Conservation (phyloP, 2,797 vertebrate genomes). For the Sparidentex hasta region DNA sequence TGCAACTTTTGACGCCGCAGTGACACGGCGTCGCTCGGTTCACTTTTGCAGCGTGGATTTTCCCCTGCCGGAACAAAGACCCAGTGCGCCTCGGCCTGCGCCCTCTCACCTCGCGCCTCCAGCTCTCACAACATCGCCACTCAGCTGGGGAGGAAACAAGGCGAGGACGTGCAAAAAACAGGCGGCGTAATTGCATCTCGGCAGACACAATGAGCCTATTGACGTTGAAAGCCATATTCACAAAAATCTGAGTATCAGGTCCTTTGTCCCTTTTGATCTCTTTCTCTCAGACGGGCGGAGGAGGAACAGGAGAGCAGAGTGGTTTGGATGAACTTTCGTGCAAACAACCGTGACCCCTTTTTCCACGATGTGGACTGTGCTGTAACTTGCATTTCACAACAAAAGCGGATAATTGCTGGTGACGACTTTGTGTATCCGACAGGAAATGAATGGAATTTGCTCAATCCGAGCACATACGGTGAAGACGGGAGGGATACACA, state of each 20-base stretch:
- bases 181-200: slow-evolving; percentile 20
- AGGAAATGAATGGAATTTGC: slow-evolving; percentile 26
- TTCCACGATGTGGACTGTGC: slow-evolving; percentile 20
- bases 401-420: slow-evolving; percentile 36
- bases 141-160: slow-evolving; percentile 17
- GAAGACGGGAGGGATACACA: slow-evolving; percentile 10
- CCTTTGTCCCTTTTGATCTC: slow-evolving; percentile 11
- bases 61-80: background rate
- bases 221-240: slow-evolving; percentile 33
- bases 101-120: background rate
- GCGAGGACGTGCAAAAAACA: slow-evolving; percentile 11
- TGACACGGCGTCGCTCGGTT: background rate
- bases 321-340: slow-evolving; percentile 21
- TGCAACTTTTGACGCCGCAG: background rate
- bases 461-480: slow-evolving; percentile 19
- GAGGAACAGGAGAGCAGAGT: background rate
- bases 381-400: slow-evolving; percentile 25
- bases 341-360: slow-evolving; percentile 25
- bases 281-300: slow-evolving; percentile 11
- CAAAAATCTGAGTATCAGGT: slow-evolving; percentile 17
- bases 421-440: slow-evolving; percentile 9
- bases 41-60: background rate
- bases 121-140: background rate
- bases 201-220: slow-evolving; percentile 34
- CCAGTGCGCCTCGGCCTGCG: background rate